Base-by-base conservation (phyloP, 2,797 vertebrate species). In the Pampus argenteus region DNA sequence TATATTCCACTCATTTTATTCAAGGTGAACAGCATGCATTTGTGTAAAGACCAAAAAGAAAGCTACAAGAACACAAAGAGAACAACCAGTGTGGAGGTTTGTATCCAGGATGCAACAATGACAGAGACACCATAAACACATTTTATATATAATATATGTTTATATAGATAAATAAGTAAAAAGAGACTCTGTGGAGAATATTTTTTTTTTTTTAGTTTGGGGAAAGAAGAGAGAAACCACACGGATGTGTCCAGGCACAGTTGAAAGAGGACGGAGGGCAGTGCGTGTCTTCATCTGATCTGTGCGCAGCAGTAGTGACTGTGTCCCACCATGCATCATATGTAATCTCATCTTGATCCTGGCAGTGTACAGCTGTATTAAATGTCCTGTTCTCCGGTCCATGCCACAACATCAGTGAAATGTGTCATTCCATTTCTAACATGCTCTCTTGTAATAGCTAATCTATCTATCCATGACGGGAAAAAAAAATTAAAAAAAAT, bases 271-370 rank as follows among this genome's bases (percentile, higher is more conserved):
- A 44, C 34, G 50, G 48, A 74, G 49, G 66, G 8, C 67, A 40
- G 45, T 11, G 47, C 11, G 71, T 74, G 65, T 62, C n/a, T 48
- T 72, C 57, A 58, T 79, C 74, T 76, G 59, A 76, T 83, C 20
- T 40, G 34, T 63, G 51, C 42, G 45, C 22, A 20, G 64, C 29
- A 78, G 65, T n/a, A 69, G 40, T 56, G 67, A 72, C 45, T 26
- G 2, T 10, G 51, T 47, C 40, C 60, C 55, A 63, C 18, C 31
- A 51, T 51, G 72, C 54, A 74, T 76, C 74, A 75, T 47, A 74
- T 84, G 58, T 73, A 44, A 77, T 82, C 73, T 74, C 57, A 73
- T 79, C 64, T 69, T 44, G 50, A 66, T 76, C 61, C 55, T 11
- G 61, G 31, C 63, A 45, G 54, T 44, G 57, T 31, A 66, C 62